Conservation (phyloP, 2,888 invertebrate species). For the Stenodera caucasica region DNA sequence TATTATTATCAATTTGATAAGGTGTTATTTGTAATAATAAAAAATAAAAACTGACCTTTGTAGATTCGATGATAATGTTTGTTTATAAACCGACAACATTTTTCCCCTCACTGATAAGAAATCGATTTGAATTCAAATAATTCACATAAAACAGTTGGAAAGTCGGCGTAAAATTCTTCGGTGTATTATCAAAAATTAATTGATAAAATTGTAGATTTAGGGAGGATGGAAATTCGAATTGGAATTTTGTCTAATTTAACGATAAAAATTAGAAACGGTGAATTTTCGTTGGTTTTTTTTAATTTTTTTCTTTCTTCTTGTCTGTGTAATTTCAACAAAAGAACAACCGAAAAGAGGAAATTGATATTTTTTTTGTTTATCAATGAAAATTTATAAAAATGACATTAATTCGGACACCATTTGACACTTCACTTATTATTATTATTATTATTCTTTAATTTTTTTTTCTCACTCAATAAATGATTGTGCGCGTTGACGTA, state of each 20-base stretch:
- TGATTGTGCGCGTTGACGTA: not conserved
- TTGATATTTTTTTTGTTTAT: not conserved
- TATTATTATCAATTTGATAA: too few species aligned
- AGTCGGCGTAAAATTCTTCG: too few species aligned
- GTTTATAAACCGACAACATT: conserved; percentile 51
- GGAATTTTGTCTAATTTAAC: too few species aligned
- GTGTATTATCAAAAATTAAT: not conserved
- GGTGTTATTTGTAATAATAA: too few species aligned
- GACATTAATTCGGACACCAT: not conserved
- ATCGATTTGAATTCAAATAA: not conserved
- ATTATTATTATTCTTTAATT: not conserved
- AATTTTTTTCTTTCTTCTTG: too few species aligned
- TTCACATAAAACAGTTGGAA: not conserved
- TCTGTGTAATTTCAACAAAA: too few species aligned
- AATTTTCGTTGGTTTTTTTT: too few species aligned
- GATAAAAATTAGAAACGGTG: too few species aligned
- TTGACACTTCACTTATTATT: not conserved
- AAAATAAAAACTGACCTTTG: conserved; percentile 52
- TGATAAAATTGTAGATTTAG: too few species aligned
- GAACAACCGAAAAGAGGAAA: not conserved
- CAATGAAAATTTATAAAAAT: not conserved
- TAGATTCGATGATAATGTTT: conserved; percentile 42
- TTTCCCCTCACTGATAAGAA: conserved; percentile 7
- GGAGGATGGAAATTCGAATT: too few species aligned
- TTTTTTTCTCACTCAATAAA: not conserved